Percentiles rank a stretch among this genome's conserved stretches.
Evolutionary conservation across 2,888 invertebrate species (phyloP).

Genomic region (Pandemis corylana): DNA sequence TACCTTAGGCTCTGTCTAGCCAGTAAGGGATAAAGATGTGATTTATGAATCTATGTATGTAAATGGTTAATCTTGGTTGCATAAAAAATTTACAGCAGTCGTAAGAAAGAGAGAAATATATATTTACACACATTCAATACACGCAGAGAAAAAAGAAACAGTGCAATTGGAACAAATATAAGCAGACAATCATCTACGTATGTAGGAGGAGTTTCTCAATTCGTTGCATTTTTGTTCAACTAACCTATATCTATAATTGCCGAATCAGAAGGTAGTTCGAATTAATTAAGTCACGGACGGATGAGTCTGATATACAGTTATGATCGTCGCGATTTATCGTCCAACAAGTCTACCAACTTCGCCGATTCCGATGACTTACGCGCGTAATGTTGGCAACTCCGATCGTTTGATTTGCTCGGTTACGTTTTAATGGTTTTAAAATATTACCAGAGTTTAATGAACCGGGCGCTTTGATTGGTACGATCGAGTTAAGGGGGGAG

Average conservation of each 20-base stretch:
- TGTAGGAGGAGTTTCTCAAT: too few relatives aligned
- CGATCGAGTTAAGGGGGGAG: neutral
- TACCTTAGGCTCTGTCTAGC: too few relatives aligned
- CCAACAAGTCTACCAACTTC: slow-evolving; percentile 53
- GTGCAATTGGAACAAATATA: too few relatives aligned
- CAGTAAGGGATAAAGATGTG: too few relatives aligned
- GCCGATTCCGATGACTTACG: slow-evolving; percentile 42
- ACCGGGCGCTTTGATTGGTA: slow-evolving; percentile 37
- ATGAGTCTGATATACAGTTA: slow-evolving; percentile 65
- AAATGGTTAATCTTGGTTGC: too few relatives aligned
- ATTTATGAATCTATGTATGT: too few relatives aligned
- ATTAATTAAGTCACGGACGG: slow-evolving; percentile 48
- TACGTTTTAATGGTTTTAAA: slow-evolving; percentile 65
- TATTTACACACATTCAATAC: too few relatives aligned
- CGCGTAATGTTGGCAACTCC: slow-evolving; percentile 52
- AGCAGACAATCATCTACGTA: too few relatives aligned
- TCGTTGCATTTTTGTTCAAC: too few relatives aligned
- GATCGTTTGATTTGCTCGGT: slow-evolving; percentile 68
- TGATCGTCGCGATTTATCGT: slow-evolving; percentile 70
- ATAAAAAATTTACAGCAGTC: too few relatives aligned
- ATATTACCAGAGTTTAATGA: slow-evolving; percentile 42
- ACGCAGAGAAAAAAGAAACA: too few relatives aligned
- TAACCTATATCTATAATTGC: neutral
- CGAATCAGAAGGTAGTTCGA: slow-evolving; percentile 20
- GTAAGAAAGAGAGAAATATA: too few relatives aligned